Evolutionary conservation across 2,797 vertebrate genomes (phyloP).

Genomic region (Enteromius viviparus): DNA sequence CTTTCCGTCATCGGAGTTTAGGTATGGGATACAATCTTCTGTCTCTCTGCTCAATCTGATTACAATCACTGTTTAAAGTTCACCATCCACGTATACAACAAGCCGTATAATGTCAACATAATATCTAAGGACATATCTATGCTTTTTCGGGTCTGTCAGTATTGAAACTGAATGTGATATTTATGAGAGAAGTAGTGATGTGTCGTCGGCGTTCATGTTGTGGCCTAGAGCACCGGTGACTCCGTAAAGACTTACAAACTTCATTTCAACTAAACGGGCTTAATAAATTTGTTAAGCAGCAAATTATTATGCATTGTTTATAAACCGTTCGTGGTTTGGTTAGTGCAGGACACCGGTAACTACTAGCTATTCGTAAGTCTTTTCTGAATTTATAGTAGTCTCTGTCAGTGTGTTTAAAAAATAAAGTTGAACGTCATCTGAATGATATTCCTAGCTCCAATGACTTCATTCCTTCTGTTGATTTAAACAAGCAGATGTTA

Average conservation of each 20-base stretch:
- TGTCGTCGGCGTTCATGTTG: not conserved
- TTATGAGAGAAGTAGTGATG: not conserved
- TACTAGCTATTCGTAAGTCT: not conserved
- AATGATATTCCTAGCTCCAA: not conserved
- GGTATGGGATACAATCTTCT: conserved; percentile 67
- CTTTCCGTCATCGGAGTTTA: conserved; percentile 82
- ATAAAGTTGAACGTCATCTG: not conserved
- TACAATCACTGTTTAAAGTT: conserved; percentile 66
- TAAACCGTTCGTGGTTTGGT: too few relatives aligned
- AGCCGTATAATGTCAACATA: not conserved
- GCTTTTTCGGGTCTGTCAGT: rapidly evolving
- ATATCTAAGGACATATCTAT: not conserved
- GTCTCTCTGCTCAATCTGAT: conserved; percentile 61
- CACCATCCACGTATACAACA: conserved; percentile 66
- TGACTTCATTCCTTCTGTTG: not conserved
- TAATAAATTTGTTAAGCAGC: not conserved
- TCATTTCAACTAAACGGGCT: not conserved
- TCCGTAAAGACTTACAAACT: not conserved
- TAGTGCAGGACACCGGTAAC: not conserved
- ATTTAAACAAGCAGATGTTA: not conserved
- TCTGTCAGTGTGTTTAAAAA: not conserved
- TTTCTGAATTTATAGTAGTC: too few relatives aligned
- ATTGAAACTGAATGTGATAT: not conserved
- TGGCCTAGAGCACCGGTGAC: conserved; percentile 22
- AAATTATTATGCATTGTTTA: not conserved